Percentiles rank a stretch among this genome's conserved stretches.
Conservation (phyloP, 2,888 invertebrate species). For the Melanchra persicariae region DNA sequence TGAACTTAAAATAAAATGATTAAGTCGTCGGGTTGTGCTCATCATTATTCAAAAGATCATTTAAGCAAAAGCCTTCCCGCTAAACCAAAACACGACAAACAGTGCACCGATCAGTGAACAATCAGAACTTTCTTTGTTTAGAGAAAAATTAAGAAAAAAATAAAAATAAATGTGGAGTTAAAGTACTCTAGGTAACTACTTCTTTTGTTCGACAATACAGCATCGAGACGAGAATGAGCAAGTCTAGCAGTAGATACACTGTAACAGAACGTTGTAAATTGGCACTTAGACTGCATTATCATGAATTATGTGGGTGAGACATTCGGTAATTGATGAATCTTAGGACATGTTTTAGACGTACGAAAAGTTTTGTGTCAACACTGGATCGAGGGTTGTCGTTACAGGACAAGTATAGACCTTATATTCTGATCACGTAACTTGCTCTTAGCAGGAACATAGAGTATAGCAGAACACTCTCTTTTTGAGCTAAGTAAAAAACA, state of each 20-base stretch:
- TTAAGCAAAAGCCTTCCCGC: no score
- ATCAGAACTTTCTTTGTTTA: no score
- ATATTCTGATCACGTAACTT: no score
- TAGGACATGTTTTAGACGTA: slow-evolving; percentile 38
- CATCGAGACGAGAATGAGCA: not conserved
- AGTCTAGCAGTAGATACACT: not conserved
- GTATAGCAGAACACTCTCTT: not conserved
- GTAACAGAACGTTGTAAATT: slow-evolving; percentile 1
- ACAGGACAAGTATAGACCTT: slow-evolving; percentile 2
- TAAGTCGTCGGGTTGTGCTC: no score
- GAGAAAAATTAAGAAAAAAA: no score
- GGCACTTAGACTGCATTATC: slow-evolving; percentile 21
- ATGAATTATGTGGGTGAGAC: slow-evolving; percentile 21
- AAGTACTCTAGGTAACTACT: no score
- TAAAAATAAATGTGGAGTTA: no score
- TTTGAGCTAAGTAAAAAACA: no score
- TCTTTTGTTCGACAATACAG: not conserved
- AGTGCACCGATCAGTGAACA: no score
- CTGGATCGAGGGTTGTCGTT: slow-evolving; percentile 13
- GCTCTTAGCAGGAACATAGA: not conserved
- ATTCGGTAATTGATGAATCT: slow-evolving; percentile 45
- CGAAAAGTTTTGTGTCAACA: slow-evolving; percentile 20
- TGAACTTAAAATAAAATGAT: no score
- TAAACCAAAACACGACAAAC: no score
- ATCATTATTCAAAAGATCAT: no score